Evolutionary conservation across 2,888 invertebrate genomes (phyloP).

Genomic region (Tipula unca): DNA sequence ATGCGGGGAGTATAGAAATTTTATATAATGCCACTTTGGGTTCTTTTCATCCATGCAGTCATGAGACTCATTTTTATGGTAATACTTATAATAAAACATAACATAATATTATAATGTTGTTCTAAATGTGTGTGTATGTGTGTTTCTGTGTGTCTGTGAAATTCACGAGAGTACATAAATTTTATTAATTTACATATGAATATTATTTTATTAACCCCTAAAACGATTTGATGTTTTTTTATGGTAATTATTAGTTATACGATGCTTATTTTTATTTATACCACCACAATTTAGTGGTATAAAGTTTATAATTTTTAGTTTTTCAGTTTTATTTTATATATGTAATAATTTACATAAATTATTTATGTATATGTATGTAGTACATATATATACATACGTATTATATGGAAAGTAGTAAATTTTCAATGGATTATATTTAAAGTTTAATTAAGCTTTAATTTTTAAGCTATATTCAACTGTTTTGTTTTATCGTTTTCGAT

Average conservation of each 20-base stretch:
- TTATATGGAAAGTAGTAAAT: neutral
- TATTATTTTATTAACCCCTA: slow-evolving; percentile 14
- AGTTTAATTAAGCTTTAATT: neutral
- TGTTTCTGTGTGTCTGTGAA: neutral
- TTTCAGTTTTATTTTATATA: neutral
- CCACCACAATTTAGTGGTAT: neutral
- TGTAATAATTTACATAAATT: slow-evolving; percentile 8
- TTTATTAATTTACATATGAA: neutral
- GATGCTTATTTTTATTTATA: neutral
- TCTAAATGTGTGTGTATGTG: neutral
- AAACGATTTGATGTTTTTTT: neutral
- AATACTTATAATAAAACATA: neutral
- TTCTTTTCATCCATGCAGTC: neutral
- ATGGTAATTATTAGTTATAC: slow-evolving; percentile 1
- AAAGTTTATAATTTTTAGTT: neutral
- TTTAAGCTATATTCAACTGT: neutral
- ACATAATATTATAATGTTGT: neutral
- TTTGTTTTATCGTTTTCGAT: neutral
- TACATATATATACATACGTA: too few species aligned
- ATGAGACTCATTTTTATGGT: neutral
- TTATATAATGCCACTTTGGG: neutral
- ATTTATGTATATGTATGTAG: neutral
- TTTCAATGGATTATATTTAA: neutral
- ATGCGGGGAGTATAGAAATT: neutral
- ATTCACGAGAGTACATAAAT: neutral